Percentiles rank a stretch among this genome's conserved stretches.
phyloP scores from a whole-genome alignment of 2,113 vertebrate genomes.

The Crypturellus undulatus region DNA sequence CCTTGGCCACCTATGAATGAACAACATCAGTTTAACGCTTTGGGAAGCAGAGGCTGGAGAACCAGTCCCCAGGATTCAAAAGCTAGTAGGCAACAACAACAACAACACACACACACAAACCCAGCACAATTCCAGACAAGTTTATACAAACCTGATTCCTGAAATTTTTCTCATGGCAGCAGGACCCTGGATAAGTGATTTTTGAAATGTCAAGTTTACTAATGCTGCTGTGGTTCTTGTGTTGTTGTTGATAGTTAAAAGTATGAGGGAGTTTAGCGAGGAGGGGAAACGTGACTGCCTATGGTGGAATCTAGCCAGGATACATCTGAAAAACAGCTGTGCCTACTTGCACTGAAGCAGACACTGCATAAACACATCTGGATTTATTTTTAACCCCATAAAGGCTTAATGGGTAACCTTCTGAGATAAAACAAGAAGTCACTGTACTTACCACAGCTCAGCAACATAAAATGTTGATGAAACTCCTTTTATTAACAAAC shows the following conservation, averaged over 20 bases:
- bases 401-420: not conserved
- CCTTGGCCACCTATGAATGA: not conserved
- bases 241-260: slow-evolving; percentile 25
- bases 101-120: no score
- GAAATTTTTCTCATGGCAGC: not conserved
- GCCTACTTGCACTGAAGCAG: slow-evolving; percentile 30
- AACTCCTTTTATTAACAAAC: not conserved
- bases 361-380: slow-evolving; percentile 39
- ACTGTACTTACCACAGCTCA: not conserved
- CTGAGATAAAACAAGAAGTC: not conserved
- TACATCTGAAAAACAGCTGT: slow-evolving; percentile 40
- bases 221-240: not conserved
- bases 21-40: not conserved
- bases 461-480: not conserved
- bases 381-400: slow-evolving; percentile 46
- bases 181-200: not conserved
- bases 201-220: not conserved
- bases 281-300: slow-evolving; percentile 13
- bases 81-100: not conserved
- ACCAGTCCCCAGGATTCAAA: not conserved
- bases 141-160: not conserved
- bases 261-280: not conserved
- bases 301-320: slow-evolving; percentile 19
- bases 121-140: not conserved
- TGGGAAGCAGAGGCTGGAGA: not conserved